A percentile compares a stretch with the other conserved stretches of the same genome.
These are phyloP conservation scores for Phocoena sinus DNA, from an alignment of 2,113 vertebrate genomes.

Conservation along the genomic window DNA sequence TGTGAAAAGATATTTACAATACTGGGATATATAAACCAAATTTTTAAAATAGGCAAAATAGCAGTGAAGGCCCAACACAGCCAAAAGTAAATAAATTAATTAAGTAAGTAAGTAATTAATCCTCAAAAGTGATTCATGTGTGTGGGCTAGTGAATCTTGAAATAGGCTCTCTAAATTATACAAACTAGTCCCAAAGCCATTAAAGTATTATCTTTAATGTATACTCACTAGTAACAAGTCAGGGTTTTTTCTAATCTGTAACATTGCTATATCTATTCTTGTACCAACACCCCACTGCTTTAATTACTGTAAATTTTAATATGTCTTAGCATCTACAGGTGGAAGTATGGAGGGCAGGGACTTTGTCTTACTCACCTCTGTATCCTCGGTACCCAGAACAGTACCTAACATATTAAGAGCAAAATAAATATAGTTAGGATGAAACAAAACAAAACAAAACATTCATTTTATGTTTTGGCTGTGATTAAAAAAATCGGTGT, in stretches of 20 bases:
- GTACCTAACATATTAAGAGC: background rate
- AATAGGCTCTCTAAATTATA: background rate
- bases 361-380: background rate
- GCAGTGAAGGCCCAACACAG: no score
- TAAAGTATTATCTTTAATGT: background rate
- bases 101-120: no score
- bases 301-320: background rate
- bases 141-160: background rate
- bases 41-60: background rate
- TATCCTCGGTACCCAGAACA: background rate
- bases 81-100: no score
- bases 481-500: background rate
- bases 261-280: background rate
- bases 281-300: background rate
- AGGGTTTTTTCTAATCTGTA: background rate
- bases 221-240: background rate
- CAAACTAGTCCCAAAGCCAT: background rate
- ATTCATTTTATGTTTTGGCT: background rate
- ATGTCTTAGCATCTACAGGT: background rate
- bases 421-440: background rate
- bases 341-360: background rate
- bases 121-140: background rate
- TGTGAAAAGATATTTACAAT: background rate
- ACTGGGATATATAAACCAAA: background rate
- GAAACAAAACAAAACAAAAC: background rate